Conservation (phyloP, 92 coral and sea anemone species). For the Siderastrea radians region DNA sequence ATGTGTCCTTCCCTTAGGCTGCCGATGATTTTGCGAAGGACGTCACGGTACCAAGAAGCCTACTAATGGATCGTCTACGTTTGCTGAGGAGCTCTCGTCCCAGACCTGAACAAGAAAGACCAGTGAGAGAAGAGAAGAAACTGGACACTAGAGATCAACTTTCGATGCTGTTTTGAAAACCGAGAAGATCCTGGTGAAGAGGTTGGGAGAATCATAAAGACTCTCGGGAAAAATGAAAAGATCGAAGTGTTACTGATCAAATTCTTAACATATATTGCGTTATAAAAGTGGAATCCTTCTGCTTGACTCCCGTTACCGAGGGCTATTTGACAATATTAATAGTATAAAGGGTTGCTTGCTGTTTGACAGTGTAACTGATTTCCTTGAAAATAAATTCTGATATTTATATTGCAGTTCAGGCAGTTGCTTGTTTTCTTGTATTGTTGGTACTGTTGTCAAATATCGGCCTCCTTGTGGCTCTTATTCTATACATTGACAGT, state of each 20-base stretch:
- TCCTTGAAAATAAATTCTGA: background rate
- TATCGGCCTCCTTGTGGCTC: no score
- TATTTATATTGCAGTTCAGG: background rate
- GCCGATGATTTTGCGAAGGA: background rate
- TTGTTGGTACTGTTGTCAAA: background rate
- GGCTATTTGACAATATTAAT: background rate
- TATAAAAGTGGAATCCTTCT: background rate
- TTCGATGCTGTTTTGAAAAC: no score
- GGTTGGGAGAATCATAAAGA: no score
- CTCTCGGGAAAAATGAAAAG: background rate
- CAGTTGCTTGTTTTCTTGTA: background rate
- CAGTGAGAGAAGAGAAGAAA: background rate
- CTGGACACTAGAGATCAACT: background rate
- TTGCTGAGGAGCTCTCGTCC: slow-evolving; percentile 13
- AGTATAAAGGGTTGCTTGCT: background rate
- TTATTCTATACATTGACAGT: no score
- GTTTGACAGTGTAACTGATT: background rate
- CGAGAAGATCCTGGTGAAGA: no score
- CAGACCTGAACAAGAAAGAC: background rate
- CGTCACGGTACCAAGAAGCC: background rate
- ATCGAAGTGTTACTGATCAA: background rate
- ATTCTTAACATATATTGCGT: background rate
- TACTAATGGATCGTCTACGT: background rate
- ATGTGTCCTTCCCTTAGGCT: background rate
- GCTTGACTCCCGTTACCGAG: background rate